phyloP scores from a whole-genome alignment of 1,140 invertebrate genomes.

The Aphelenchoides besseyi region DNA sequence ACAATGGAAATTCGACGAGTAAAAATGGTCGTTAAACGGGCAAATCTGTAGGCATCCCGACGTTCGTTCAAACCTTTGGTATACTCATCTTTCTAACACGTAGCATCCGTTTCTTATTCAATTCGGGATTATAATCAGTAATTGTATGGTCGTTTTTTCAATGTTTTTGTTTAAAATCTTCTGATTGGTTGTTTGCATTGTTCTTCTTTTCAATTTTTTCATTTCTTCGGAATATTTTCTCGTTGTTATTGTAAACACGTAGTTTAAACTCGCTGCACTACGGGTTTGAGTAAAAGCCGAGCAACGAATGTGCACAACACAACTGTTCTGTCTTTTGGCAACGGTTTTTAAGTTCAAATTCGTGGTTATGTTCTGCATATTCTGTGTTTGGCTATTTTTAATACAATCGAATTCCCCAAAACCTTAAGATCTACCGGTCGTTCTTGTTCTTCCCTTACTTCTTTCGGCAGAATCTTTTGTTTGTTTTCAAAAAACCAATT shows the following conservation, averaged over 20 bases:
- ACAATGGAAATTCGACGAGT: background rate
- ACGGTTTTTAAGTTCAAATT: background rate
- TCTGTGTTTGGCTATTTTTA: background rate
- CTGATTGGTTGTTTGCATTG: background rate
- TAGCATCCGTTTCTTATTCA: background rate
- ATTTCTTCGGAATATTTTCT: background rate
- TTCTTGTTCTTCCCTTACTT: background rate
- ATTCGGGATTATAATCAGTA: background rate
- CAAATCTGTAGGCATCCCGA: background rate
- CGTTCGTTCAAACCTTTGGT: background rate
- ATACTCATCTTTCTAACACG: background rate
- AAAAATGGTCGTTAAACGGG: background rate
- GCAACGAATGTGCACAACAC: background rate
- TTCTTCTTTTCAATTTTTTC: background rate
- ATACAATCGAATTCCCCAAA: constrained; percentile 18
- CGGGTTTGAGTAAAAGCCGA: background rate
- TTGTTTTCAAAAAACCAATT: background rate
- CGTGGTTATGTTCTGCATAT: background rate
- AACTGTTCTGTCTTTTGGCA: background rate
- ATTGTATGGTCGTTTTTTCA: background rate
- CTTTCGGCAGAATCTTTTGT: constrained; percentile 3
- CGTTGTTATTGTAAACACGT: background rate
- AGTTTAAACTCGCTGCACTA: too few species aligned
- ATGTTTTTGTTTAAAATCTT: background rate
- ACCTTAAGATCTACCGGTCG: constrained; percentile 5